phyloP scores from a whole-genome alignment of 1,140 invertebrate genomes.

The Leptinotarsa texana region DNA sequence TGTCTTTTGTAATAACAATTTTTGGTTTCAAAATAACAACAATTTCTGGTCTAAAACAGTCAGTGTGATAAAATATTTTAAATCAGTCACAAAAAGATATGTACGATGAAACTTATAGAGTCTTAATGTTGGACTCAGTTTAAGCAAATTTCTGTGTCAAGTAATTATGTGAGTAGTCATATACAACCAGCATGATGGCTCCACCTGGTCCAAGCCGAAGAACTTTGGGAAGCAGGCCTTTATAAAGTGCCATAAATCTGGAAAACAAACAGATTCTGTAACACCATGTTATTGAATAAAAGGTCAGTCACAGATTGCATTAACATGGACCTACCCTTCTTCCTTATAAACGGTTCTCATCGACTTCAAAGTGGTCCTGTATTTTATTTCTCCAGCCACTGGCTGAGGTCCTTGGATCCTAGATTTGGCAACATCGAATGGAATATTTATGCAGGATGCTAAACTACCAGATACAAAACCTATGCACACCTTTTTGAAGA shows the following conservation, averaged over 20 bases:
- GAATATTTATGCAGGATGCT: constrained; percentile 87
- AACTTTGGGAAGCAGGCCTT: constrained; percentile 88
- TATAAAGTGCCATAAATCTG: constrained; percentile 84
- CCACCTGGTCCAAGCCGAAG: constrained; percentile 88
- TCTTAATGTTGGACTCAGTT: neutral
- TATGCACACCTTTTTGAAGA: constrained; percentile 73
- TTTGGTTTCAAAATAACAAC: too few species aligned
- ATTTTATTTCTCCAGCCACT: constrained; percentile 71
- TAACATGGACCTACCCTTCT: constrained; percentile 74
- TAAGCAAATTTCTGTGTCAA: constrained; percentile 62
- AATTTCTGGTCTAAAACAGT: too few species aligned
- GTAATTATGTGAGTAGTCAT: constrained; percentile 77
- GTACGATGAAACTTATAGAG: too few species aligned
- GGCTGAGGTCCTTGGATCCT: constrained; percentile 92
- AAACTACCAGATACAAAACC: constrained; percentile 84
- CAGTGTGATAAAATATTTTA: too few species aligned
- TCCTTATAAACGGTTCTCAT: constrained; percentile 77
- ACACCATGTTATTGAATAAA: neutral
- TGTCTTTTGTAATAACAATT: neutral
- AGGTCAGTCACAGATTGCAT: neutral
- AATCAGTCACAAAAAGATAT: too few species aligned
- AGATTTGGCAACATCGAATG: constrained; percentile 95
- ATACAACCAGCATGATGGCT: constrained; percentile 87
- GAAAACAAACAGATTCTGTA: constrained; percentile 46
- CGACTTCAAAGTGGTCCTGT: constrained; percentile 74